A percentile compares a stretch with the other conserved stretches of the same genome.
Conservation (phyloP, 2,797 vertebrate species). For the Lycodopsis pacificus region DNA sequence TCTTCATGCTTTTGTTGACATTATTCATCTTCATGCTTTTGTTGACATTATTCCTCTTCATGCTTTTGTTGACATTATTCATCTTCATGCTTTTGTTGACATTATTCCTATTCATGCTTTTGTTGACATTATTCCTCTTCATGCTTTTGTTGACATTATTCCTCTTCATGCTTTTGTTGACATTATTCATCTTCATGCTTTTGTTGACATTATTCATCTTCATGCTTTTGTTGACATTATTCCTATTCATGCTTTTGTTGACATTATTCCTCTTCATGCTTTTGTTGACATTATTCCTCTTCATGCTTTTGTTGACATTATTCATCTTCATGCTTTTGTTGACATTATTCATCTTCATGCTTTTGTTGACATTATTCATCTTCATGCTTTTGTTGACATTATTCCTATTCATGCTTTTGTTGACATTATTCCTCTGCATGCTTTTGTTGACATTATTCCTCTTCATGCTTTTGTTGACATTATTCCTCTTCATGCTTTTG, state of each 20-base stretch:
- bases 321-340: conserved; percentile 2
- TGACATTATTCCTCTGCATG: conserved; percentile 4
- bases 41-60: neutral
- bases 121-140: neutral
- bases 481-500: neutral
- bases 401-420: neutral
- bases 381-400: neutral
- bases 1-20: neutral
- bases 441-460: too few relatives aligned
- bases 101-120: conserved; percentile 10
- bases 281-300: too few relatives aligned
- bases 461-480: neutral
- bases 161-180: neutral
- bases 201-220: neutral
- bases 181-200: conserved; percentile 9
- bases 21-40: conserved; percentile 15
- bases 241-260: neutral
- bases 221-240: neutral
- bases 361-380: too few relatives aligned
- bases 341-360: conserved; percentile 6
- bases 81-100: neutral
- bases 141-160: neutral
- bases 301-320: neutral
- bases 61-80: neutral
- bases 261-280: conserved; percentile 10